A percentile compares a stretch with the other conserved stretches of the same genome.
Conservation (phyloP, 2,113 vertebrate species). For the Anoura caudifer region DNA sequence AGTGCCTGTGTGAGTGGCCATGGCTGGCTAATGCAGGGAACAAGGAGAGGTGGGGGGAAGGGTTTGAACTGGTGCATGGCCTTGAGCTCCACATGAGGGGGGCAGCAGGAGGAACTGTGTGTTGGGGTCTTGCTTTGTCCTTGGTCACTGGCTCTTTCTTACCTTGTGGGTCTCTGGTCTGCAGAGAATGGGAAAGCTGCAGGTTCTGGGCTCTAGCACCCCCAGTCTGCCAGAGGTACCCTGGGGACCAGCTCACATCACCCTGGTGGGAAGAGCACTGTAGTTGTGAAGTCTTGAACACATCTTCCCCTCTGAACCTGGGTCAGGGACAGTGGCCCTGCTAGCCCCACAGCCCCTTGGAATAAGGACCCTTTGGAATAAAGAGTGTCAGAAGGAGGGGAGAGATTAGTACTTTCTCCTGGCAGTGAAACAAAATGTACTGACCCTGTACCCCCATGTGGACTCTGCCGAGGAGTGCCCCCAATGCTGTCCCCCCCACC, state of each 20-base stretch:
- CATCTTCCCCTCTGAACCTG: rapidly evolving
- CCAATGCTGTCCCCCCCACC: no score
- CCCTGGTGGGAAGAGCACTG: background rate
- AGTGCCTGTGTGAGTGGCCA: rapidly evolving
- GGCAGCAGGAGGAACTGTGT: background rate
- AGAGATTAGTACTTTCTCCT: background rate
- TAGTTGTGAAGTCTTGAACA: background rate
- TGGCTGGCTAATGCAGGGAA: background rate
- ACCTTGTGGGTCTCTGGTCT: background rate
- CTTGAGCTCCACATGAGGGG: background rate
- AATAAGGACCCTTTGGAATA: background rate
- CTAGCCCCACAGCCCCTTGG: background rate
- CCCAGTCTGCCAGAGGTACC: background rate
- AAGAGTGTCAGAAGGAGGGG: background rate
- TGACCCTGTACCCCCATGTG: rapidly evolving
- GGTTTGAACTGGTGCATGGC: background rate
- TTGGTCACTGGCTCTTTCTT: background rate
- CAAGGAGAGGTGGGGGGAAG: background rate
- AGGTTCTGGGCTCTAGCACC: background rate
- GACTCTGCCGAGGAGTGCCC: background rate
- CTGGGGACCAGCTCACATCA: rapidly evolving
- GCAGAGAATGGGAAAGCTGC: background rate
- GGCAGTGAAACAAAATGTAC: background rate
- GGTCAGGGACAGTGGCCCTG: background rate
- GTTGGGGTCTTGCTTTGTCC: background rate